Conservation (phyloP, 2,797 vertebrate genomes). For the Dicrostonyx torquatus region DNA sequence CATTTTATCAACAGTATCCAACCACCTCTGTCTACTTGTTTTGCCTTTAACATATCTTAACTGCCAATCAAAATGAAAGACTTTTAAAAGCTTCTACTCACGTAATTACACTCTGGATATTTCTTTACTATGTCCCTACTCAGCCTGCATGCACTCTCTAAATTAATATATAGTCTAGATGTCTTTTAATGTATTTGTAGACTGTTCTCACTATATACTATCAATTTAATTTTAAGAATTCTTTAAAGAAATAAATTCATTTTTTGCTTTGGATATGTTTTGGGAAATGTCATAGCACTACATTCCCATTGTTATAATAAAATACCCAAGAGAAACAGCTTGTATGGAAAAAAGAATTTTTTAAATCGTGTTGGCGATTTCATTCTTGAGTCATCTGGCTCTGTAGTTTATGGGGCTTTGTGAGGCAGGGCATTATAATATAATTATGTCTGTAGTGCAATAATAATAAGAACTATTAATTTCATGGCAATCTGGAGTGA, state of each 20-base stretch:
- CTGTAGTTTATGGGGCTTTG: accelerated
- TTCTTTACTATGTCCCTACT: not conserved
- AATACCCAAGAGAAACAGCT: not conserved
- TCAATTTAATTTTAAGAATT: not conserved
- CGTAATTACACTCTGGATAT: not conserved
- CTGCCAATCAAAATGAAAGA: not conserved
- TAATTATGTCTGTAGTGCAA: not conserved
- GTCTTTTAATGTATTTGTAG: not conserved
- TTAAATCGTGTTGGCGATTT: not conserved
- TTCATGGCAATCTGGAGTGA: not conserved
- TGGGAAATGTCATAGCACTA: not conserved
- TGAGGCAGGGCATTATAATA: not conserved
- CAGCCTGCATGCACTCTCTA: not conserved
- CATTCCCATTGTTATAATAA: not conserved
- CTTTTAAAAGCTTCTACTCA: not conserved
- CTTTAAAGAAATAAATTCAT: not conserved
- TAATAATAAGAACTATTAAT: not conserved
- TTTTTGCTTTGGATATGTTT: not conserved
- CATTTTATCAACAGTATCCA: not conserved
- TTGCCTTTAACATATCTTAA: not conserved
- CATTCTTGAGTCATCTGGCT: not conserved
- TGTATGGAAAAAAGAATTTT: not conserved
- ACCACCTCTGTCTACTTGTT: not conserved
- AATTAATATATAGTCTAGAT: not conserved
- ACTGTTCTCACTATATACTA: not conserved